Base-by-base conservation (phyloP, 1,140 invertebrate species). In the Dreissena rostriformis region DNA sequence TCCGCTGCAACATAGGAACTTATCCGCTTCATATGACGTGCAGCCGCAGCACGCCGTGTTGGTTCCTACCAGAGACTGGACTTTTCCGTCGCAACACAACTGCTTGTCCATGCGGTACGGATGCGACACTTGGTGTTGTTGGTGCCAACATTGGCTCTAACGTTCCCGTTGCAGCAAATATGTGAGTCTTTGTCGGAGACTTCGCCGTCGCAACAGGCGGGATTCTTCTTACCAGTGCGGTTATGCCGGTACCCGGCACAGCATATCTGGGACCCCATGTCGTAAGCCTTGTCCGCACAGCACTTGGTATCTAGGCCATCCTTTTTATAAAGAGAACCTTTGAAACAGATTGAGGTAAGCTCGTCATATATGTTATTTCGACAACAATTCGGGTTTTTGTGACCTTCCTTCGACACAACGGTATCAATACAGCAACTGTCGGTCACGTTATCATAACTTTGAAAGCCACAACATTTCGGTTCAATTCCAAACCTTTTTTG, bases 1-100 rank as follows among this genome's bases (percentile, higher is more conserved):
- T 61, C 75, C 74, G 29, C 75, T 84, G 67, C 82, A 84, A 19
- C 82, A 84, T 74, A 84, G 8, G 11, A 15, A 76, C 49, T 55
- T 84, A 26, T 71, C 24, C 11, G 82, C 73, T 19, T 84, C 29
- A 65, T 71, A 84, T 5, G 82, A 84, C 12, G 61, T 53, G 49
- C 82, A 84, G 15, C 82, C 82, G 55, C 82, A 84, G 52, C 82
- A 84, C 1, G 22, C 67, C n/a, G 82, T 63, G 22, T 84, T 78
- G 4, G 19, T 10, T 14, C 82, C 68, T 39, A 65, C 57, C n/a
- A 28, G 26, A 6, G 74, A 67, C 28, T 84, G 74, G 14, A 84
- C 57, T 19, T 57, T 57, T 0, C 82, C 82, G 24, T 77, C 67
- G 55, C 82, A 84, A 66, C 82, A 84, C 6, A 84, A 26, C 24